Conservation (phyloP, 2,113 vertebrate species). For the Tragelaphus imberbis region DNA sequence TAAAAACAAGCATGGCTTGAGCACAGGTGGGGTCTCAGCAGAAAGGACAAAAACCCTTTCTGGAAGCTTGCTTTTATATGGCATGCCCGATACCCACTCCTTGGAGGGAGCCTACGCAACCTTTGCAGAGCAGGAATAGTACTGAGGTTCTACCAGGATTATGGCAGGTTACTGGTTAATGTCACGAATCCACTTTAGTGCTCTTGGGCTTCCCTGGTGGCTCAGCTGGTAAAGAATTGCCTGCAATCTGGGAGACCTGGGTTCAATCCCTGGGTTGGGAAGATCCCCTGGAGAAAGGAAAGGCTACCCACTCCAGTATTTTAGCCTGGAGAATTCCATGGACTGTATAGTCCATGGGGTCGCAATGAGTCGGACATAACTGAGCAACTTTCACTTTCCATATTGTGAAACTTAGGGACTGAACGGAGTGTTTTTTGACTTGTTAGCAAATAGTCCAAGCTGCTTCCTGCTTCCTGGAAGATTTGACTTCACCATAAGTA, state of each 20-base stretch:
- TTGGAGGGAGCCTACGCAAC: not conserved
- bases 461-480: not conserved
- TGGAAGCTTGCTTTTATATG: not conserved
- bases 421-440: not conserved
- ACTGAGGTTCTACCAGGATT: not conserved
- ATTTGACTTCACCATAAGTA: not conserved
- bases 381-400: not conserved
- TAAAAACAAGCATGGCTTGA: not conserved
- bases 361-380: not conserved
- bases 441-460: not conserved
- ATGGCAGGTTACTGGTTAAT: not conserved
- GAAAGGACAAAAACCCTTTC: not conserved
- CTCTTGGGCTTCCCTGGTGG: not conserved
- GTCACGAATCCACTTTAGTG: not conserved
- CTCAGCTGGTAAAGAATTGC: not conserved
- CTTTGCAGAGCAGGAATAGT: not conserved
- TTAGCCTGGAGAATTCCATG: not conserved
- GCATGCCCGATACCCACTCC: not conserved
- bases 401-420: not conserved
- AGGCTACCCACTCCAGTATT: not conserved
- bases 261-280: not conserved
- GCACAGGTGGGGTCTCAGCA: not conserved
- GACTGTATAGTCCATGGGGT: not conserved
- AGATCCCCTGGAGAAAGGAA: not conserved
- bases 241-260: not conserved